Evolutionary conservation across 2,888 invertebrate genomes (phyloP).

Genomic region (Ceramica pisi): DNA sequence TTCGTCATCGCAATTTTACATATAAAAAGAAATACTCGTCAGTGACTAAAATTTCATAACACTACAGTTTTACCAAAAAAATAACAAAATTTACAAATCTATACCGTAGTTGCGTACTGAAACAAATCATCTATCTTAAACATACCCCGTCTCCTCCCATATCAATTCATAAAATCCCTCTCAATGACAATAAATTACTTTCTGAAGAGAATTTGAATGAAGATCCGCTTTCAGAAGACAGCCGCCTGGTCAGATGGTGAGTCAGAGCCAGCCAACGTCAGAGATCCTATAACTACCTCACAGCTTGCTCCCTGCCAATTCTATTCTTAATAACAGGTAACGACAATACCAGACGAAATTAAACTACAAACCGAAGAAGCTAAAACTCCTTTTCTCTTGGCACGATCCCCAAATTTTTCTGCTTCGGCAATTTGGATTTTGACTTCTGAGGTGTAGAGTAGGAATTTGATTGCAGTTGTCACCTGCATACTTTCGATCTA

Average conservation of each 20-base stretch:
- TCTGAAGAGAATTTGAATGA: constrained; percentile 30
- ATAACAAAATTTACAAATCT: background rate
- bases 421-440: constrained; percentile 32
- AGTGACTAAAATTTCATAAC: background rate
- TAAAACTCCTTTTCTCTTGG: constrained; percentile 60
- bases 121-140: background rate
- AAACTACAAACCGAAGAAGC: constrained; percentile 42
- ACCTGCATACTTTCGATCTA: constrained; percentile 53
- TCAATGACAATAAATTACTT: constrained; percentile 49
- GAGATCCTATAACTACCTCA: constrained; percentile 78
- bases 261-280: constrained; percentile 76
- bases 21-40: background rate
- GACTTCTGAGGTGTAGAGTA: background rate
- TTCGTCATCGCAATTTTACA: background rate
- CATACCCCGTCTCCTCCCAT: constrained; percentile 6
- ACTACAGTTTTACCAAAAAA: background rate
- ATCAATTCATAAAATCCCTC: constrained; percentile 37
- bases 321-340: constrained; percentile 81
- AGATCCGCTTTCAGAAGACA: constrained; percentile 61
- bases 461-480: constrained; percentile 10
- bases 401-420: constrained; percentile 10
- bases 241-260: constrained; percentile 78
- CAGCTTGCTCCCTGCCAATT: constrained; percentile 80
- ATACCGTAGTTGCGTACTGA: background rate
- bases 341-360: constrained; percentile 51